phyloP scores from a whole-genome alignment of 2,888 invertebrate species.

The Encarsia formosa region DNA sequence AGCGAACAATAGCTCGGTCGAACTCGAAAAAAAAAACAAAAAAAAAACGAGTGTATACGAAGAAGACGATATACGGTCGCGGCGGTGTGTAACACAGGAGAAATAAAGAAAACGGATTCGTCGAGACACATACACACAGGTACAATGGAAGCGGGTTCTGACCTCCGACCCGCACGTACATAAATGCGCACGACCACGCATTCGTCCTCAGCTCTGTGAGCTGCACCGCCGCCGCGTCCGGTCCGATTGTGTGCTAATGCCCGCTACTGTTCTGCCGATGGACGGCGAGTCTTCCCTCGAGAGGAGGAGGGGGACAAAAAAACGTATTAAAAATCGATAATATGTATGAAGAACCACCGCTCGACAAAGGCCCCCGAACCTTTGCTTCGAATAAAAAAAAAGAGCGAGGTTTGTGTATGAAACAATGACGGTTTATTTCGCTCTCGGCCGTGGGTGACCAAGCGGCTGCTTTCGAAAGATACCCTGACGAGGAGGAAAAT shows the following conservation, averaged over 20 bases:
- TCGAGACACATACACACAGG: constrained; percentile 32
- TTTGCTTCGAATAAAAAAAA: too few species aligned
- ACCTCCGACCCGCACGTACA: constrained; percentile 42
- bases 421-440: too few species aligned
- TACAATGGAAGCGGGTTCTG: constrained; percentile 45
- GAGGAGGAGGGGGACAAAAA: too few species aligned
- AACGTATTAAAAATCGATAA: too few species aligned
- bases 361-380: too few species aligned
- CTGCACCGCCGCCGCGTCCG: constrained; percentile 36
- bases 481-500: too few species aligned
- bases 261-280: constrained; percentile 38
- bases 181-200: constrained; percentile 34
- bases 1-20: constrained; percentile 39
- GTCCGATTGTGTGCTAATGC: constrained; percentile 52
- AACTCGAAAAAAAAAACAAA: constrained; percentile 21
- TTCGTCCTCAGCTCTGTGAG: constrained; percentile 39
- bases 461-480: too few species aligned
- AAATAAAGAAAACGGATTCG: constrained; percentile 13
- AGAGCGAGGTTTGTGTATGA: too few species aligned
- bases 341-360: too few species aligned
- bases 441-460: too few species aligned
- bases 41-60: constrained; percentile 3
- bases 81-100: neutral
- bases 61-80: neutral
- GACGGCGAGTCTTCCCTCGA: neutral